Evolutionary conservation across 37 sponge, comb jelly and placozoan species (phyloP), one percentile per base, ranked within the genome.

Genomic region (Tethya wilhelma): DNA sequence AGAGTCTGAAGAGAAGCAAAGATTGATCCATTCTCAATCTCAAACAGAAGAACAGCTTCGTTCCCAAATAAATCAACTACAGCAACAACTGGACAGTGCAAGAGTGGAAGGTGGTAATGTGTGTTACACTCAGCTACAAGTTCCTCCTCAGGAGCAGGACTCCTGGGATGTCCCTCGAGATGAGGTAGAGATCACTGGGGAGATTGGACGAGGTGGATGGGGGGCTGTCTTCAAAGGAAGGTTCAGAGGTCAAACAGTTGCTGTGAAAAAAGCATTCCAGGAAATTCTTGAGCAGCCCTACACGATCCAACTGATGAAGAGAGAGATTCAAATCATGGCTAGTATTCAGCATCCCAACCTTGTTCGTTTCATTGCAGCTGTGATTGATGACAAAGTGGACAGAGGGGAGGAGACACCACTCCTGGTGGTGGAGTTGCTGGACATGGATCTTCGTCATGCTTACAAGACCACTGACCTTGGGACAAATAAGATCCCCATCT

Each of bases 391-490:
- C 59, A 37, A 41, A 43, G 40, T 37, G 8, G 83, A 63, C 6
- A 12, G 28, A 23, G 22, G 33, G 38, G 12, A 1, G 14, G 42
- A 38, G 8, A 33, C 87, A 40, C 80, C 85, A 40, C 28, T 80
- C n/a, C 80, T 92, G 9, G 42, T 92, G 6, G 79, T 78, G 19
- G 93, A 92, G 74, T 59, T 92, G 41, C 65, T 92, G 82, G 87
- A 92, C 39, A 69, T 71, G 34, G 76, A 79, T 59, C 71, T 86
- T 7, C 79, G 93, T 4, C 44, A 58, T n/a, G 81, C 68, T 9
- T 82, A 82, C 25, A 56, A 74, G 43, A 20, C 71, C 25, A 59
- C 44, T 0, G 29, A 17, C 3, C 22, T 91, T 0, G 19, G 60
- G 6, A 56, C 26, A 32, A 30, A 40, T 14, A 40, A 31, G 25